Evolutionary conservation across 2,797 vertebrate genomes (phyloP).

Genomic region (Mus caroli): DNA sequence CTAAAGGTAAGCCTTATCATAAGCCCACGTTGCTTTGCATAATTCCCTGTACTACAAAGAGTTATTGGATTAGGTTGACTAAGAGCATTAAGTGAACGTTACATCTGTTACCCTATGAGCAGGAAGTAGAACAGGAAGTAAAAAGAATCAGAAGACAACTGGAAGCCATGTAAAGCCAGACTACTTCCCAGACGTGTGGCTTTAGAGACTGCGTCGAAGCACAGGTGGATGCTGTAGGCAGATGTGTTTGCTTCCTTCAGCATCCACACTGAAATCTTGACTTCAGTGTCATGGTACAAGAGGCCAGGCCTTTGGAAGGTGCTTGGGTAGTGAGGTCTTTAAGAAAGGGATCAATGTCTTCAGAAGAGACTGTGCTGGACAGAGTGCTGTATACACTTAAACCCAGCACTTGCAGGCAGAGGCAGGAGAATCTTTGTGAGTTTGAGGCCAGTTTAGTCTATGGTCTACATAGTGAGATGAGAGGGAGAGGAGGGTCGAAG

Average conservation of each 20-base stretch:
- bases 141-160: neutral
- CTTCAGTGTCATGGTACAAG: neutral
- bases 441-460: neutral
- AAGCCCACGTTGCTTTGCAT: neutral
- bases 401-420: neutral
- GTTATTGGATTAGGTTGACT: neutral
- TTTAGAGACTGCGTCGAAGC: neutral
- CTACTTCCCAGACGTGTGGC: neutral
- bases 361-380: neutral
- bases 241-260: neutral
- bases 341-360: neutral
- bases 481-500: neutral
- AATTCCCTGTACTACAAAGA: neutral
- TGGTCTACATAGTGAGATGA: neutral
- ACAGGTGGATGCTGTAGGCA: too few relatives aligned
- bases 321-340: neutral
- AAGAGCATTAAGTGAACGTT: neutral
- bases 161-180: slow-evolving; percentile 19
- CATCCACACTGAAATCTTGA: neutral
- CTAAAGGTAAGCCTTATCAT: slow-evolving; percentile 20
- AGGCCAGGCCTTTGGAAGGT: neutral
- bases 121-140: slow-evolving; percentile 23
- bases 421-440: neutral
- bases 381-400: neutral
- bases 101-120: neutral